Conservation (phyloP, 2,797 vertebrate genomes). For the Pipistrellus nathusii region DNA sequence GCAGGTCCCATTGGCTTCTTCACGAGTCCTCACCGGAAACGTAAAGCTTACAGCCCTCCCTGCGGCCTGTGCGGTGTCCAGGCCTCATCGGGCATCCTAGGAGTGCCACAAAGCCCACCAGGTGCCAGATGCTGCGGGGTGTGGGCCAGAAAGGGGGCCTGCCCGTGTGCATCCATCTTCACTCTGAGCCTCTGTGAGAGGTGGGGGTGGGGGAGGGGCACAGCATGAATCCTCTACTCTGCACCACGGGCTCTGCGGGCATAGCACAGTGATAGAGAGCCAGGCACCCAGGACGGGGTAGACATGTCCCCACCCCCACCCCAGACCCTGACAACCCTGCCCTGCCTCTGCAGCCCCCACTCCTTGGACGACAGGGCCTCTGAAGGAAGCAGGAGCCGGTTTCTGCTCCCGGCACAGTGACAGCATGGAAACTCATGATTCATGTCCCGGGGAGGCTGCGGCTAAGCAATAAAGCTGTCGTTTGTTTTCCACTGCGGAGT, state of each 20-base stretch:
- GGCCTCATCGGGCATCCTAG: not conserved
- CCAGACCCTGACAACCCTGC: fast-evolving
- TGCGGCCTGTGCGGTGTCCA: fast-evolving
- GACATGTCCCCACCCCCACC: fast-evolving
- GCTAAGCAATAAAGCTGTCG: not conserved
- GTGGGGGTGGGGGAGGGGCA: no score
- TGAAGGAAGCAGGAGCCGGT: not conserved
- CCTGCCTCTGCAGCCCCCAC: fast-evolving
- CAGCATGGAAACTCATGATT: not conserved
- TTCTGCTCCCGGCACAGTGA: not conserved
- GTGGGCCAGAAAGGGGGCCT: not conserved
- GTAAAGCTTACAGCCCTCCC: not conserved
- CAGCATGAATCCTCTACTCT: not conserved
- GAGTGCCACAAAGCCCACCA: not conserved
- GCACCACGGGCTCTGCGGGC: fast-evolving
- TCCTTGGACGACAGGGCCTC: not conserved
- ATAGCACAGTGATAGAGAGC: fast-evolving
- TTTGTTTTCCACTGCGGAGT: slow-evolving; percentile 86
- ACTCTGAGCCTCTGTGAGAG: not conserved
- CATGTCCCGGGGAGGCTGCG: not conserved
- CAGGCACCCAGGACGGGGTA: no score
- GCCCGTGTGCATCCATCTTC: not conserved
- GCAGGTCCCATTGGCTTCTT: not conserved
- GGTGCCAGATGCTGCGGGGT: fast-evolving
- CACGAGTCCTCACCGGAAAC: not conserved